Evolutionary conservation across 2,797 vertebrate species (phyloP).

Genomic region (Alcedo atthis): DNA sequence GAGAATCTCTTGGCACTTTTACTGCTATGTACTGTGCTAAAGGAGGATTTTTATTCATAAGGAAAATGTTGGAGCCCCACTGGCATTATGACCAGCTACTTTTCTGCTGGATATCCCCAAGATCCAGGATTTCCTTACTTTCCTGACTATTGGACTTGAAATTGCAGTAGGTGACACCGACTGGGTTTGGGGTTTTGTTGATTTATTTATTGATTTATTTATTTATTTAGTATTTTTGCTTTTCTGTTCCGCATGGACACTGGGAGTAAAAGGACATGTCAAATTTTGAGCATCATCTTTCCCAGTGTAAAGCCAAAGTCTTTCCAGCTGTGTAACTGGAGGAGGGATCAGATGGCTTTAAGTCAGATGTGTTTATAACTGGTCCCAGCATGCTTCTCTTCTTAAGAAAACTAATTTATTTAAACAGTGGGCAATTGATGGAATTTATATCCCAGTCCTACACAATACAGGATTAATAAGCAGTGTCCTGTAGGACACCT

Average conservation of each 20-base stretch:
- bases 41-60: background rate
- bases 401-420: background rate
- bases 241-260: background rate
- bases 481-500: background rate
- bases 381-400: background rate
- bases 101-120: background rate
- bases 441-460: background rate
- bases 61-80: background rate
- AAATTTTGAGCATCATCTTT: background rate
- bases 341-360: background rate
- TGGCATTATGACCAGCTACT: background rate
- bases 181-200: background rate
- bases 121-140: background rate
- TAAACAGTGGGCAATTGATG: conserved; percentile 1
- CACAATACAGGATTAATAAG: background rate
- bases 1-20: background rate
- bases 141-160: background rate
- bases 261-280: background rate
- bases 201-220: too few species aligned
- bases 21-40: background rate
- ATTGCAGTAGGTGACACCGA: background rate
- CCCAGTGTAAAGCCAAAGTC: background rate
- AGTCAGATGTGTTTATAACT: background rate
- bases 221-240: background rate
- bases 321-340: background rate